phyloP scores from a whole-genome alignment of 2,888 invertebrate species.

The Ectemnius continuus region DNA sequence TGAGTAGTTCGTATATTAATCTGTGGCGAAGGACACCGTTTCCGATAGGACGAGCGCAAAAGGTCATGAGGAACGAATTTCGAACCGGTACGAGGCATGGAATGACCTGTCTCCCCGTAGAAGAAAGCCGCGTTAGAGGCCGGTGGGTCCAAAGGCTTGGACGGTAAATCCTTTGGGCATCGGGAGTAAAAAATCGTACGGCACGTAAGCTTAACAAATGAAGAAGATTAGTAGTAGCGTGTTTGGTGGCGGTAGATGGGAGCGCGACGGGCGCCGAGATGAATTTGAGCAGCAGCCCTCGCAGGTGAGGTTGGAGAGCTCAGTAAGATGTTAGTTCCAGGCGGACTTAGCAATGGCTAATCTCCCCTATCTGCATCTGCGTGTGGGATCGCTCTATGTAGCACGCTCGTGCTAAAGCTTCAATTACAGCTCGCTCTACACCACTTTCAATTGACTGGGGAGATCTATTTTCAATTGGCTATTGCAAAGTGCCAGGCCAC shows the following conservation, averaged over 20 bases:
- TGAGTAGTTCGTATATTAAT: not conserved
- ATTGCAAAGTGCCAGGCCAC: not conserved
- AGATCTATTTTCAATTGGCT: not conserved
- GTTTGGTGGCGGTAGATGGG: not conserved
- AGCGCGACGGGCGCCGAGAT: not conserved
- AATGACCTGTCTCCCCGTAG: too few relatives aligned
- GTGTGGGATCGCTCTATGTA: not conserved
- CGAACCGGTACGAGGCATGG: conserved; percentile 4
- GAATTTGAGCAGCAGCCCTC: not conserved
- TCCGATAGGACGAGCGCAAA: conserved; percentile 1
- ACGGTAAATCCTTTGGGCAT: not conserved
- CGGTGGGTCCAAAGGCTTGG: not conserved
- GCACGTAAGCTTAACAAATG: conserved; percentile 7
- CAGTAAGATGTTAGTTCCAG: not conserved
- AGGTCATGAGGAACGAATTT: conserved; percentile 8
- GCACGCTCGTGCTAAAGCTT: too few relatives aligned
- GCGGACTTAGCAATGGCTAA: conserved; percentile 1
- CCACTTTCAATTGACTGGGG: too few relatives aligned
- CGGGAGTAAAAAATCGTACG: not conserved
- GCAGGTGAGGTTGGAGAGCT: not conserved
- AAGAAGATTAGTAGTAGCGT: conserved; percentile 5
- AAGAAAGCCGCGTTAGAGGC: too few relatives aligned
- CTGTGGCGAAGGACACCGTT: conserved; percentile 2
- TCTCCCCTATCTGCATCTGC: not conserved
- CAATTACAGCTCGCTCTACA: too few relatives aligned